These are phyloP conservation scores for Meiosimyza platycephala DNA, from an alignment of 2,888 invertebrate species.

Conservation along the genomic window DNA sequence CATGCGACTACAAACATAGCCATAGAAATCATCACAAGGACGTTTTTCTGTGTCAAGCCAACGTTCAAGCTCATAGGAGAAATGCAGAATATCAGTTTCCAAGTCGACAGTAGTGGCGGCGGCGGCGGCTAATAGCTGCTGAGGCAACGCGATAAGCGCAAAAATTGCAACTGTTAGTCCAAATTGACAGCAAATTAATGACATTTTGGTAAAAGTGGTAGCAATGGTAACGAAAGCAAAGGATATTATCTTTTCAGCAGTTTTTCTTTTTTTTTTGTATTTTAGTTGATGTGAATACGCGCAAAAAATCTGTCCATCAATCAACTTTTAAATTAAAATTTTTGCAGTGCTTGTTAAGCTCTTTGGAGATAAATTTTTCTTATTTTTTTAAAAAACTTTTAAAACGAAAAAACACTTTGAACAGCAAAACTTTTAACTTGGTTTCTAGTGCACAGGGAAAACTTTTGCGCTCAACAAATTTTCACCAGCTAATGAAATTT, in stretches of 20 bases:
- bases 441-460: not conserved
- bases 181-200: slow-evolving; percentile 29
- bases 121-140: not conserved
- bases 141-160: not conserved
- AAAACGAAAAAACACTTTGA: not conserved
- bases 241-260: too few relatives aligned
- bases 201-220: slow-evolving; percentile 8
- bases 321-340: not conserved
- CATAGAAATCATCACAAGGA: slow-evolving; percentile 62
- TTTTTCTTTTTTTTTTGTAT: too few relatives aligned
- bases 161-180: not conserved
- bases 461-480: slow-evolving; percentile 12
- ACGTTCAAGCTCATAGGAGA: slow-evolving; percentile 55
- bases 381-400: not conserved
- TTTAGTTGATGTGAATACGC: too few relatives aligned
- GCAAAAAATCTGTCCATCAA: too few relatives aligned
- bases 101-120: slow-evolving; percentile 41
- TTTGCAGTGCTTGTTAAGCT: not conserved
- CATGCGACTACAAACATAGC: slow-evolving; percentile 57
- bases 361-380: not conserved
- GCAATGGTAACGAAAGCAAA: not conserved
- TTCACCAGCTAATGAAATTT: slow-evolving; percentile 8
- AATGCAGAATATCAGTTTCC: slow-evolving; percentile 54
- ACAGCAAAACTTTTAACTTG: not conserved
- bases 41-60: slow-evolving; percentile 52